Percentiles rank a stretch among this genome's conserved stretches.
phyloP scores from a whole-genome alignment of 1,140 invertebrate genomes.

The Melanaphis sacchari region DNA sequence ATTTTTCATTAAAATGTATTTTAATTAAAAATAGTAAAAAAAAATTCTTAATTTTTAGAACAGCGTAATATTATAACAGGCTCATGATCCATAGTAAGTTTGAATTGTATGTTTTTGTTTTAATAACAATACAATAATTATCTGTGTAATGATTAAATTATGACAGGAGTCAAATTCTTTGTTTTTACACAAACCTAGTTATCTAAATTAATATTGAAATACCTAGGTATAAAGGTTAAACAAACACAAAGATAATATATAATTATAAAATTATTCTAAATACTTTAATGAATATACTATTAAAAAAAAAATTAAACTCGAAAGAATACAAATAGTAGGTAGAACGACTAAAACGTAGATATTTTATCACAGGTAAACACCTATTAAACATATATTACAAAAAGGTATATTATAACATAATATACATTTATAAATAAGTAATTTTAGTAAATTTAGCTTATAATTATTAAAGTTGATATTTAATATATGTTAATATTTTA shows the following conservation, averaged over 20 bases:
- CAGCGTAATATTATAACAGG: not conserved
- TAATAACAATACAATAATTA: not conserved
- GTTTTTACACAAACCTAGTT: not conserved
- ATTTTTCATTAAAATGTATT: not conserved
- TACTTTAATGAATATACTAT: not conserved
- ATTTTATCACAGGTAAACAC: too few species aligned
- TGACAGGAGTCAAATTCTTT: not conserved
- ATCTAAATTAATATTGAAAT: not conserved
- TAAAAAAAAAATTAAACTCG: not conserved
- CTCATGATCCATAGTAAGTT: not conserved
- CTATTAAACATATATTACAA: too few species aligned
- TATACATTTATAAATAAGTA: not conserved
- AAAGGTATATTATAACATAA: too few species aligned
- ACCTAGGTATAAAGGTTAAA: not conserved
- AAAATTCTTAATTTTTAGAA: not conserved
- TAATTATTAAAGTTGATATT: not conserved
- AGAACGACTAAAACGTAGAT: not conserved
- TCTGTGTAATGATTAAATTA: not conserved
- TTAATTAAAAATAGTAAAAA: not conserved
- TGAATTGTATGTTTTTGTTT: not conserved
- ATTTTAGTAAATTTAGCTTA: not conserved
- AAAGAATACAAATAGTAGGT: not conserved
- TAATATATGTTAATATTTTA: constrained; percentile 15
- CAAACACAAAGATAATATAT: not conserved
- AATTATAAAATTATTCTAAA: not conserved